phyloP scores from a whole-genome alignment of 2,888 invertebrate species.

The Erebia palarica region DNA sequence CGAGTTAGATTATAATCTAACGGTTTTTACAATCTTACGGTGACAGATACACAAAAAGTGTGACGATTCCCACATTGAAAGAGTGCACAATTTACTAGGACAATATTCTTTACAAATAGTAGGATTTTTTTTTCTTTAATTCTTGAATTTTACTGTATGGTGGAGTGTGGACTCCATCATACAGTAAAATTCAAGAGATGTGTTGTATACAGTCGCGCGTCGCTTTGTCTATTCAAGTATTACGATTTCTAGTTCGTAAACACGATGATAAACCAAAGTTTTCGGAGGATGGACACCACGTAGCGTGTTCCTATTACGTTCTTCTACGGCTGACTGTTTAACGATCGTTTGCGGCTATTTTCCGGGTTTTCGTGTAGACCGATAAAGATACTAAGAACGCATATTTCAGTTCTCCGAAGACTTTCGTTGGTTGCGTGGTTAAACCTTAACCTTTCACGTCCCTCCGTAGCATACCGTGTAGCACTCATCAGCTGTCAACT shows the following conservation, averaged over 20 bases:
- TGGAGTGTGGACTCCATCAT: too few species aligned
- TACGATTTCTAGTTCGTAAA: neutral
- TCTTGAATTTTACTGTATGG: too few species aligned
- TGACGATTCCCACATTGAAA: neutral
- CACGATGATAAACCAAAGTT: neutral
- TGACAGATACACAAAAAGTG: neutral
- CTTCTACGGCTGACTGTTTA: neutral
- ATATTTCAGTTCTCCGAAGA: neutral
- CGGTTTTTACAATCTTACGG: too few species aligned
- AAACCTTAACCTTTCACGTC: slow-evolving; percentile 28
- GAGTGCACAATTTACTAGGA: neutral
- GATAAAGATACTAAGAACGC: too few species aligned
- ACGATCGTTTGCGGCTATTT: too few species aligned
- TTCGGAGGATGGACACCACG: neutral
- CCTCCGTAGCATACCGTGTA: slow-evolving; percentile 68
- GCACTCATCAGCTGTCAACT: slow-evolving; percentile 68
- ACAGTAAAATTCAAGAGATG: neutral
- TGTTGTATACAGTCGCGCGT: neutral
- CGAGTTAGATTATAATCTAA: too few species aligned
- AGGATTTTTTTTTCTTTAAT: too few species aligned
- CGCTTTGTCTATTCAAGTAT: neutral
- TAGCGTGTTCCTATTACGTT: neutral
- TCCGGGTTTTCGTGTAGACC: too few species aligned
- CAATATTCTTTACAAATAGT: too few species aligned
- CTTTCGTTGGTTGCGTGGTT: neutral